Evolutionary conservation across 2,888 invertebrate genomes (phyloP).

Genomic region (Bombyx huttoni): DNA sequence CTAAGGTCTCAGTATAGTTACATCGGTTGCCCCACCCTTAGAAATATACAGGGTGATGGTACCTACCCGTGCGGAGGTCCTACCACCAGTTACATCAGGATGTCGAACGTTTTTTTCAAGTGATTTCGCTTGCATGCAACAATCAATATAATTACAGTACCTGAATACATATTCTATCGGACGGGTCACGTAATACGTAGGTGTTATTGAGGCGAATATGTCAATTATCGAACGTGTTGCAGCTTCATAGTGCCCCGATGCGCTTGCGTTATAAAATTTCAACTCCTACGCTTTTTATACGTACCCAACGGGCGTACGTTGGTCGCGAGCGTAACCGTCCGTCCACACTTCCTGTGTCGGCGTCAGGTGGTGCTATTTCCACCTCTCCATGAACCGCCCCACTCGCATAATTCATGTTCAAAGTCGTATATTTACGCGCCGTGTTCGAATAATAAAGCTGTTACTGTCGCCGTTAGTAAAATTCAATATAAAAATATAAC

Average conservation of each 20-base stretch:
- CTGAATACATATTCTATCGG: neutral
- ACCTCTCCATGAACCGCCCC: constrained; percentile 49
- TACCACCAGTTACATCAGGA: no score
- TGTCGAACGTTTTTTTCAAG: neutral
- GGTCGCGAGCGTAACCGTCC: constrained; percentile 28
- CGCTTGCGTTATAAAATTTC: constrained; percentile 16
- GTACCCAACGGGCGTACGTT: constrained; percentile 2
- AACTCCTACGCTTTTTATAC: constrained; percentile 6
- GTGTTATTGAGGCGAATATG: neutral
- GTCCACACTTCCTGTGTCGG: constrained; percentile 48
- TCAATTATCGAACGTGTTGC: constrained; percentile 1
- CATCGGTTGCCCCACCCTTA: no score
- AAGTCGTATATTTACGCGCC: constrained; percentile 41
- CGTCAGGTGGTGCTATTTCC: constrained; percentile 59
- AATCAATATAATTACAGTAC: neutral
- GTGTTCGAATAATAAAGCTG: no score
- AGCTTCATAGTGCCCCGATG: neutral
- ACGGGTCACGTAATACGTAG: no score
- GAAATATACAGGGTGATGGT: no score
- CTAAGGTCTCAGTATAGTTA: no score
- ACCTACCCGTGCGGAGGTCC: no score
- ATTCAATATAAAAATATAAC: no score
- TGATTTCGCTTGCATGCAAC: neutral
- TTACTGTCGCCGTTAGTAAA: no score
- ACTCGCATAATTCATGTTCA: constrained; percentile 50